Evolutionary conservation across 2,888 invertebrate genomes (phyloP), one percentile per base, ranked within the genome.

Genomic region (Catocala nupta): DNA sequence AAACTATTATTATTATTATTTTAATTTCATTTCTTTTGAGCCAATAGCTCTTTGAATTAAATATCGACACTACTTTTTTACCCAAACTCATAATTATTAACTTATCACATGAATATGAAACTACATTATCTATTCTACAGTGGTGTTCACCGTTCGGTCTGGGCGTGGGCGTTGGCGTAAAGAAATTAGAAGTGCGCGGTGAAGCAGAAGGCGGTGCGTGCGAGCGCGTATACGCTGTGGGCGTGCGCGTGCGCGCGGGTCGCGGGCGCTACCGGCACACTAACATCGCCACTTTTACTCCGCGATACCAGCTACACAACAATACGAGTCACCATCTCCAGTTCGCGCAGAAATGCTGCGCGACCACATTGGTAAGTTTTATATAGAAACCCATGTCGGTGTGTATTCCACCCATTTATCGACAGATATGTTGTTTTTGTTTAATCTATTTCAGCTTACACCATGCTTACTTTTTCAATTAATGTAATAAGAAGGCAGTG

Each of bases 231-330:
- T 97, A 96, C 89, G 95, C 97, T 61, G 96, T 99, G 81, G 99
- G 99, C 63, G 97, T 99, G 71, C 96, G 98, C 82, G 97, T 99
- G 57, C 95, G 98, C 63, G 95, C 96, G 50, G 99, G 99, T 0
- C 96, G 97, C 77, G 99, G 98, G 45, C 96, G 97, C 77, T 99
- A 99, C 94, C 95, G 97, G 8, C 96, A 97, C 82, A 99, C 99
- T 39, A 97, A 97, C 85, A 97, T 99, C 77, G 97, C 99, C 42
- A 98, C 98, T 5, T 95, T 99, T 77, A 97, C 98, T 12, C 99
- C 99, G 44, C 95, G 99, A 73, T 99, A 97, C 93, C 98, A 98
- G 89, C 94, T 99, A 63, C 98, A 99, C 91, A 99, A 99, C 93
- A 96, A 97, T 87, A 98, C 96, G 67, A 92, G 95, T 12, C 95